Percentiles rank a stretch among this genome's conserved stretches.
phyloP scores from a whole-genome alignment of 2,113 vertebrate genomes.

The Mus spicilegus region DNA sequence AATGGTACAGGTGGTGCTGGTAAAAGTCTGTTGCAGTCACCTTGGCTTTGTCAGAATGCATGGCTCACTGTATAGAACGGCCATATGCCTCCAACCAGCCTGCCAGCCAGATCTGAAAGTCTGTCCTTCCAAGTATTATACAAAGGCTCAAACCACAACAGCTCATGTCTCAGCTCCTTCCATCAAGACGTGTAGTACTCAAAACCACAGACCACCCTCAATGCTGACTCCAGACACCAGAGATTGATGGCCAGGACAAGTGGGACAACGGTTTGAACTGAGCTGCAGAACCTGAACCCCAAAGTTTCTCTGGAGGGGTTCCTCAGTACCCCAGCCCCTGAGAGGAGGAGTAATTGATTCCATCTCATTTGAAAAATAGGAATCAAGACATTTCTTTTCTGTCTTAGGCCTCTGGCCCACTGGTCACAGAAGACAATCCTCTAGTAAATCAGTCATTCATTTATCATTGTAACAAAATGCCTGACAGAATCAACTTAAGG shows the following conservation, averaged over 20 bases:
- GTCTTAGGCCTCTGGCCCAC: accelerated
- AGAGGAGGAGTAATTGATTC: neutral
- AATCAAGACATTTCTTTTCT: accelerated
- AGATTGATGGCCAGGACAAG: neutral
- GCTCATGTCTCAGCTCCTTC: no score
- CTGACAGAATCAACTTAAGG: neutral
- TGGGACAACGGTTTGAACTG: accelerated
- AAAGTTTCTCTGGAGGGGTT: no score
- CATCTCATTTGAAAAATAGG: accelerated
- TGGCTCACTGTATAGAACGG: neutral
- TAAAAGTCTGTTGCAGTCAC: accelerated
- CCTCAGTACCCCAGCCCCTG: accelerated
- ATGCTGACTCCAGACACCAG: neutral
- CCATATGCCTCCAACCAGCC: neutral
- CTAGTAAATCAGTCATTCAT: neutral
- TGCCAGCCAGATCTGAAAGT: neutral
- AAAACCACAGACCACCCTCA: neutral
- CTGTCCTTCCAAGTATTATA: accelerated
- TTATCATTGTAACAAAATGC: neutral
- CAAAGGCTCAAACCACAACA: neutral
- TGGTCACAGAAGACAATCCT: no score
- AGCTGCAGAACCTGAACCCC: accelerated
- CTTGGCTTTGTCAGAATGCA: no score
- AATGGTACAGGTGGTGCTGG: no score
- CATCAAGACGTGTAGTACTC: no score